Evolutionary conservation across 2,797 vertebrate genomes (phyloP).

Genomic region (Anguilla pacifica): DNA sequence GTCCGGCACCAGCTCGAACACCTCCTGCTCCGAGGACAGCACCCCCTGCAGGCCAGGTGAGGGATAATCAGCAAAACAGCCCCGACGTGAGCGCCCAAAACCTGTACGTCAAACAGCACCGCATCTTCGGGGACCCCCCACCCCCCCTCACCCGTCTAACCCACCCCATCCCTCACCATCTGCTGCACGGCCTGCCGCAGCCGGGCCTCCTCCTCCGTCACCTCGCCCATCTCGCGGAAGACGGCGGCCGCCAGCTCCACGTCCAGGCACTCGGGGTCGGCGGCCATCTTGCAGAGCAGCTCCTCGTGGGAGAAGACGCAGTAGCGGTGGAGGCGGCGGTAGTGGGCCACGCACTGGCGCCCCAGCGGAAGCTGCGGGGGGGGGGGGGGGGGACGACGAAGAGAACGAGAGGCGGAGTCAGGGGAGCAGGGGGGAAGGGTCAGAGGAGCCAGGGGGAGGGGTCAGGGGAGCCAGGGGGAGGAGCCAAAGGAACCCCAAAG

Average conservation of each 20-base stretch:
- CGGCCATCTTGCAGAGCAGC: constrained; percentile 97
- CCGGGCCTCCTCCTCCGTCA: constrained; percentile 90
- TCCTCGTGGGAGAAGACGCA: constrained; percentile 99
- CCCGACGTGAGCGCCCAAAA: too few species aligned
- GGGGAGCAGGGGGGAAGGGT: not conserved
- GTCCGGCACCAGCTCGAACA: constrained; percentile 94
- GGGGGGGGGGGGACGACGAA: too few species aligned
- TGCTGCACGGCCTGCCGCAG: constrained; percentile 84
- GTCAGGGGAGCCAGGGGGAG: not conserved
- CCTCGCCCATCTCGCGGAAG: constrained; percentile 87
- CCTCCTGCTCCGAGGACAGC: constrained; percentile 90
- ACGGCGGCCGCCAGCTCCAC: constrained; percentile 93
- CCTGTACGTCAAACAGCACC: too few species aligned
- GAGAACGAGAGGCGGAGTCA: not conserved
- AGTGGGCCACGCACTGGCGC: constrained; percentile 94
- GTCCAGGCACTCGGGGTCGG: constrained; percentile 92
- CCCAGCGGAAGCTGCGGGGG: constrained; percentile 86
- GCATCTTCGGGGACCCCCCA: too few species aligned
- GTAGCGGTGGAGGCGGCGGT: constrained; percentile 89
- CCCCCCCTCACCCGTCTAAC: not conserved
- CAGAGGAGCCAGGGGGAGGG: not conserved
- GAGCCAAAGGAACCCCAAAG: not conserved
- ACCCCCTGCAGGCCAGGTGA: constrained; percentile 78
- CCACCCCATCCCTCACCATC: constrained; percentile 71
- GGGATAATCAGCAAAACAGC: not conserved